A percentile compares a stretch with the other conserved stretches of the same genome.
These are phyloP conservation scores for Liposcelis brunnea DNA, from an alignment of 2,888 invertebrate species.

Conservation along the genomic window DNA sequence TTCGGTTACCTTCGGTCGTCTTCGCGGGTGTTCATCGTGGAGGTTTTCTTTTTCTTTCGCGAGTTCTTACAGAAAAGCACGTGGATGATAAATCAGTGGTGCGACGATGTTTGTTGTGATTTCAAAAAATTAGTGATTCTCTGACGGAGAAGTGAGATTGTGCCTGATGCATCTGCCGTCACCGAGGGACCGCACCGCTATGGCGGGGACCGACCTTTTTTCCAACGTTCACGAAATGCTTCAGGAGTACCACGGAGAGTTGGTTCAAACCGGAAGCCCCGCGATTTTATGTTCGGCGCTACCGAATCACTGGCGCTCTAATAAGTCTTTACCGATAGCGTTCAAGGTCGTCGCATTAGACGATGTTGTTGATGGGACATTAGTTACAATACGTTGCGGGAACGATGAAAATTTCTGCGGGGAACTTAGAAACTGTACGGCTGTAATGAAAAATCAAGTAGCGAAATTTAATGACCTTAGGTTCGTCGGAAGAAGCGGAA, in stretches of 20 bases:
- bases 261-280: conserved; percentile 89
- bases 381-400: conserved; percentile 86
- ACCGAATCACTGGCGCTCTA: conserved; percentile 93
- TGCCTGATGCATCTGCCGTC: conserved; percentile 14
- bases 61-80: no score
- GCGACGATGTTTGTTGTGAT: neutral
- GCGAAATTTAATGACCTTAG: conserved; percentile 97
- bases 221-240: conserved; percentile 59
- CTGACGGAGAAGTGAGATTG: neutral
- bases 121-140: neutral
- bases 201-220: conserved; percentile 38
- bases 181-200: conserved; percentile 16
- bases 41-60: no score
- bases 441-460: conserved; percentile 93
- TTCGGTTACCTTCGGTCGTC: no score
- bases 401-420: conserved; percentile 97
- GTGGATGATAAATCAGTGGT: conserved; percentile 1
- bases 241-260: conserved; percentile 79
- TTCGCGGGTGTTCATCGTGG: neutral
- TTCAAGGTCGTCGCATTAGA: conserved; percentile 92
- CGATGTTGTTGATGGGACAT: conserved; percentile 84
- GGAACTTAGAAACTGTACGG: conserved; percentile 81
- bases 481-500: conserved; percentile 91
- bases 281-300: conserved; percentile 85
- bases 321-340: conserved; percentile 90